These are phyloP conservation scores for Ecdyonurus torrentis DNA, from an alignment of 2,888 invertebrate species.

Conservation along the genomic window DNA sequence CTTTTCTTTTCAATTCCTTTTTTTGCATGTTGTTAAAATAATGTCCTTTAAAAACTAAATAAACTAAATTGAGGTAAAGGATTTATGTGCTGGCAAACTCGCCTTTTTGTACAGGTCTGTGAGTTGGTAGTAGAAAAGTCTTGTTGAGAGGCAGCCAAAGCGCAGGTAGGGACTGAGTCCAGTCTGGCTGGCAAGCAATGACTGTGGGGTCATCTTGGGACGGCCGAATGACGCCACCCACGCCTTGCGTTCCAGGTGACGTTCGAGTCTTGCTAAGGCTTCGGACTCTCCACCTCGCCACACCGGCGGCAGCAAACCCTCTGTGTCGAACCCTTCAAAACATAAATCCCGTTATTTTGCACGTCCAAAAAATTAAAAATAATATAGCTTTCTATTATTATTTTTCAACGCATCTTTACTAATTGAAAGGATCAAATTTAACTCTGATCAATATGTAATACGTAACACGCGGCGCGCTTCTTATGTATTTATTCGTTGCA, in stretches of 20 bases:
- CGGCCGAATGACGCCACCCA: slow-evolving; percentile 82
- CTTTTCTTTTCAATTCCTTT: neutral
- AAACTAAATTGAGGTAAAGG: no score
- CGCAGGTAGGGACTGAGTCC: slow-evolving; percentile 72
- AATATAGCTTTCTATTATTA: neutral
- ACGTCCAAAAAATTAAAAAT: neutral
- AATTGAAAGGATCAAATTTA: no score
- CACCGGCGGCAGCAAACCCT: slow-evolving; percentile 46
- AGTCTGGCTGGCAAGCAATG: slow-evolving; percentile 63
- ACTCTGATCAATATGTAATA: no score
- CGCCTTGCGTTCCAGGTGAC: slow-evolving; percentile 66
- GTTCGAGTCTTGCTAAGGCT: slow-evolving; percentile 36
- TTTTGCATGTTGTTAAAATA: neutral
- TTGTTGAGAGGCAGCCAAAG: slow-evolving; percentile 70
- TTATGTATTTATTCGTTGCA: no score
- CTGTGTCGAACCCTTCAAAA: slow-evolving; percentile 54
- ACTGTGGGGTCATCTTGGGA: slow-evolving; percentile 80
- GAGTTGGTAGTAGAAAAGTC: slow-evolving; percentile 68
- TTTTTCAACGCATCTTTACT: neutral
- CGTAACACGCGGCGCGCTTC: no score
- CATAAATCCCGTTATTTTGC: no score
- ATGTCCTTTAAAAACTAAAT: no score
- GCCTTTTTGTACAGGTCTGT: slow-evolving; percentile 43
- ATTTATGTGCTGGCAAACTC: no score
- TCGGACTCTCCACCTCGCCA: slow-evolving; percentile 72